Base-by-base conservation (phyloP, 1,140 invertebrate genomes). In the Nilaparvata lugens region DNA sequence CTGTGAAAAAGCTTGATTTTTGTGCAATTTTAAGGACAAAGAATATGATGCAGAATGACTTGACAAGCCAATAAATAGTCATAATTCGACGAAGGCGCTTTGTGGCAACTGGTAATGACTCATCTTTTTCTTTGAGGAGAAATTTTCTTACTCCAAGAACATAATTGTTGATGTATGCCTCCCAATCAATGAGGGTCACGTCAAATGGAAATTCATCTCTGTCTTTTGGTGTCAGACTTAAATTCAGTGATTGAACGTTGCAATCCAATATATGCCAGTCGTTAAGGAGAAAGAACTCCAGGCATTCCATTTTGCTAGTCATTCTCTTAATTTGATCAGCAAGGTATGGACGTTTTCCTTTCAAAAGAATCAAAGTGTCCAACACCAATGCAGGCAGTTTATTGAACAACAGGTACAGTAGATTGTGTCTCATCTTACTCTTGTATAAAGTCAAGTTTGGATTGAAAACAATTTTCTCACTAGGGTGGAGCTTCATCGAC, bases 121-220 rank as follows among this genome's bases (percentile, higher is more conserved):
- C 43, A 13, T 53, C 60, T 14, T 85, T 86, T 75, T 93, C 89
- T 73, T 91, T 91, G 66, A 93, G 84, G 52, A 93, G 82, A 76
- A 89, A 93, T 72, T 87, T 84, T 70, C 89, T 78, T 67, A 89
- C 87, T 62, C 89, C 91, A 55, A 91, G 73, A 40, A 92, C 86
- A 69, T 93, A 93, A 64, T 84, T 81, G 72, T 91, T 87, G 56
- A 93, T 79, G 70, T 93, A 93, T 25, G 82, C 80, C 25, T 85
- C 80, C 89, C 91, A 94, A 71, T 91, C 79, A 63, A 94, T 87
- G 73, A 87, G 82, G 58, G 78, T 81, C 5, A 93, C 86, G 72
- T 93, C 77, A 68, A 82, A 87, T 54, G 75, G 77, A 68, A 89
- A 89, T 23, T 81, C 70, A 60, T 78, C 75, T 60, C 73, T 62